Evolutionary conservation across 2,888 invertebrate genomes (phyloP).

Genomic region (Rhaphigaster nebulosa): DNA sequence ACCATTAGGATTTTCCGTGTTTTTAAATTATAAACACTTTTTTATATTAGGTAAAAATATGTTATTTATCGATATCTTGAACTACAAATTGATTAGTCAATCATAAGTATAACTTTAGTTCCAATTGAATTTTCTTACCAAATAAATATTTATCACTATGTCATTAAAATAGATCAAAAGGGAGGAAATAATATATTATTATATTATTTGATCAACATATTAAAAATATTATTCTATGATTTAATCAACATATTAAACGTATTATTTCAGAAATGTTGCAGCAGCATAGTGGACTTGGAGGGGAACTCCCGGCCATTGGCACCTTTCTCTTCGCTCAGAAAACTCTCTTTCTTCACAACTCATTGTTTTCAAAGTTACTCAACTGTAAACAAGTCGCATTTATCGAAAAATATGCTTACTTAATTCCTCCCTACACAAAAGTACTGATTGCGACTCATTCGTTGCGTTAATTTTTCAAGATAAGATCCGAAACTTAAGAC

Average conservation of each 20-base stretch:
- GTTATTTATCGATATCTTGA: no score
- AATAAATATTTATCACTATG: no score
- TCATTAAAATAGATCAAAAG: no score
- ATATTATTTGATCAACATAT: no score
- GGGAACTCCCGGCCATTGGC: not conserved
- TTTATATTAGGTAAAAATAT: no score
- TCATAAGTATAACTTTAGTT: no score
- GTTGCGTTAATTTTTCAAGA: not conserved
- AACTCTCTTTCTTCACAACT: conserved; percentile 1
- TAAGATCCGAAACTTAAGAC: not conserved
- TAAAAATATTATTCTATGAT: no score
- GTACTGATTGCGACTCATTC: not conserved
- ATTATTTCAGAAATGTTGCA: not conserved
- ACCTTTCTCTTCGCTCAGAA: conserved; percentile 13
- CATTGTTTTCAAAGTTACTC: not conserved
- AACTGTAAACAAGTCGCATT: conserved; percentile 8
- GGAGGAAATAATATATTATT: no score
- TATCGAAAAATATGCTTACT: conserved; percentile 8
- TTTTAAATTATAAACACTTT: no score
- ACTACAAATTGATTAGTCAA: no score
- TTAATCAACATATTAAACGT: not conserved
- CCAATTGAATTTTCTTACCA: no score
- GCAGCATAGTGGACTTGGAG: not conserved
- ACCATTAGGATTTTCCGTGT: no score
- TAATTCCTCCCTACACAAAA: not conserved